phyloP scores from a whole-genome alignment of 1,140 invertebrate genomes.

The Cydia amplana region DNA sequence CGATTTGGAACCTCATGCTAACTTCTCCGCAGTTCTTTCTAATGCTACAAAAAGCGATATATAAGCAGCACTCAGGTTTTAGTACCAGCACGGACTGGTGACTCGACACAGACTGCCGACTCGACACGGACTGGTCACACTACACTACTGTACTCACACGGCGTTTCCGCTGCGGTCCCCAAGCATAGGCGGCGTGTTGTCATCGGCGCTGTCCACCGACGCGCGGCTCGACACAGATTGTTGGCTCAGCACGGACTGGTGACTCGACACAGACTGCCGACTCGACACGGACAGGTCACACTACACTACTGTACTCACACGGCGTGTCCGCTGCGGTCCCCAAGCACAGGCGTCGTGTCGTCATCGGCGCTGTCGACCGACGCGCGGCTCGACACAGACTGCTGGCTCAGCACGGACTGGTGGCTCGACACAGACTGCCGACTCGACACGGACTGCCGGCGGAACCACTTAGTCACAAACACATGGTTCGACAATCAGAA shows the following conservation, averaged over 20 bases:
- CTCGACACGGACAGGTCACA: neutral
- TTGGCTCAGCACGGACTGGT: neutral
- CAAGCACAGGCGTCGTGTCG: conserved; percentile 47
- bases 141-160: conserved; percentile 50
- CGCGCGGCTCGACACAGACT: conserved; percentile 58
- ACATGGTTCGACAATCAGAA: neutral
- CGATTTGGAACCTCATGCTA: too few relatives aligned
- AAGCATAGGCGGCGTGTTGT: conserved; percentile 47
- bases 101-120: neutral
- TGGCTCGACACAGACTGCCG: neutral
- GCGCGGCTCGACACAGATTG: conserved; percentile 58
- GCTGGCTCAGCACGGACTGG: conserved; percentile 13
- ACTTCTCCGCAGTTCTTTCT: too few relatives aligned
- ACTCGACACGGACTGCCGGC: neutral
- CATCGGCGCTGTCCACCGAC: conserved; percentile 59
- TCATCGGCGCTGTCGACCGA: conserved; percentile 62
- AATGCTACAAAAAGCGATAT: too few relatives aligned
- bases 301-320: conserved; percentile 51
- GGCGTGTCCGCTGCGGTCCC: conserved; percentile 58
- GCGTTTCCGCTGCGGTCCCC: conserved; percentile 59
- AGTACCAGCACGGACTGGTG: too few relatives aligned
- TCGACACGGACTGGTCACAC: neutral
- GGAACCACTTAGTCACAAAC: neutral
- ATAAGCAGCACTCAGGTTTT: too few relatives aligned
- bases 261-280: neutral